These are phyloP conservation scores for Salmo trutta DNA, from an alignment of 2,797 vertebrate species.

Conservation along the genomic window DNA sequence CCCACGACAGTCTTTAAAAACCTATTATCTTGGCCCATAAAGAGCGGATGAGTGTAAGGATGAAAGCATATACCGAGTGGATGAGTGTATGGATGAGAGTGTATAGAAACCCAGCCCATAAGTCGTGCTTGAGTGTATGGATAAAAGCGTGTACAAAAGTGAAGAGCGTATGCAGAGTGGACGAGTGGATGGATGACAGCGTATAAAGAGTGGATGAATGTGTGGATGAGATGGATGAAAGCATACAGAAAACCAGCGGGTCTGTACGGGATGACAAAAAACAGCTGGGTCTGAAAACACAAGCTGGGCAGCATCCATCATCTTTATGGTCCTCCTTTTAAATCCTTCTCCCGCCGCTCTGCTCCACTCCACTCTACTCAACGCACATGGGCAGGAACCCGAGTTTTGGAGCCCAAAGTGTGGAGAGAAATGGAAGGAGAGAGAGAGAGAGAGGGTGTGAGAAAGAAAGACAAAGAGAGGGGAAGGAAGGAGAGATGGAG, in stretches of 20 bases:
- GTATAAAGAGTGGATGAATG: constrained; percentile 31
- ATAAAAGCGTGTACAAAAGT: not conserved
- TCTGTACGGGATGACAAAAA: constrained; percentile 70
- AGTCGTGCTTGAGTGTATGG: constrained; percentile 15
- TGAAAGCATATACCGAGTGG: not conserved
- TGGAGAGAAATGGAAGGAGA: constrained; percentile 25
- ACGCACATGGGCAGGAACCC: constrained; percentile 31
- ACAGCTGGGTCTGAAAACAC: constrained; percentile 73
- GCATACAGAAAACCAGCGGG: constrained; percentile 42
- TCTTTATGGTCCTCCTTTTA: constrained; percentile 71
- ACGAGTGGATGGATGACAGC: constrained; percentile 38
- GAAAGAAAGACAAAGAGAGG: constrained; percentile 31
- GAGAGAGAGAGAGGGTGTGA: constrained; percentile 31
- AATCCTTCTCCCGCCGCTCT: constrained; percentile 60
- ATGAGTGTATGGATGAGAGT: constrained; percentile 26
- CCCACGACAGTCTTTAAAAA: constrained; percentile 47
- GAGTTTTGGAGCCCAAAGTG: not conserved
- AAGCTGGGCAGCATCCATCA: constrained; percentile 74
- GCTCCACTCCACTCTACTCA: constrained; percentile 24
- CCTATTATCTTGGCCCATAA: constrained; percentile 46
- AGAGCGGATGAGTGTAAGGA: constrained; percentile 22
- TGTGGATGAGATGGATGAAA: constrained; percentile 33
- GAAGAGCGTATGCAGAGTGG: constrained; percentile 6
- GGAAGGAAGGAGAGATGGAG: constrained; percentile 31
- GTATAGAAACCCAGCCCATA: not conserved